These are phyloP conservation scores for Drosophila sturtevanti DNA, from an alignment of 1,140 invertebrate genomes.

Conservation along the genomic window DNA sequence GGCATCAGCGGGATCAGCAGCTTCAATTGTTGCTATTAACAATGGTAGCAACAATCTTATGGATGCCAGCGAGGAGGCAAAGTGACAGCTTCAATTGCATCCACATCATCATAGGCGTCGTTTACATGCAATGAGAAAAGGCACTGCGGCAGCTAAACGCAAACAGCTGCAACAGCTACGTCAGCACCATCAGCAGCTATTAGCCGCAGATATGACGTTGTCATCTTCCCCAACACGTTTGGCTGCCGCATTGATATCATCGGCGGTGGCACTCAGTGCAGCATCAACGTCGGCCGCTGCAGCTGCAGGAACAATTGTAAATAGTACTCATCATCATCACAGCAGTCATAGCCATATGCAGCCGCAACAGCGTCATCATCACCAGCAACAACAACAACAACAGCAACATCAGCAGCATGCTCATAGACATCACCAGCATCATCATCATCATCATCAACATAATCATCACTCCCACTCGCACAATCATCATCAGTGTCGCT, in stretches of 20 bases:
- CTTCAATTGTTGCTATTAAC: slow-evolving; percentile 27
- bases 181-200: slow-evolving; percentile 58
- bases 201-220: slow-evolving; percentile 46
- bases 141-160: slow-evolving; percentile 65
- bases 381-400: slow-evolving; percentile 16
- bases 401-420: slow-evolving; percentile 33
- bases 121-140: slow-evolving; percentile 73
- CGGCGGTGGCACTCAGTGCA: slow-evolving; percentile 67
- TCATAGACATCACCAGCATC: slow-evolving; percentile 40
- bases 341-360: slow-evolving; percentile 75
- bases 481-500: slow-evolving; percentile 76
- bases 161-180: slow-evolving; percentile 67
- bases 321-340: slow-evolving; percentile 67
- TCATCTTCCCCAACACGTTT: slow-evolving; percentile 58
- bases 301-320: slow-evolving; percentile 70
- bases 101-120: slow-evolving; percentile 74
- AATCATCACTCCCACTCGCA: slow-evolving; percentile 62
- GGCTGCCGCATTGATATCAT: slow-evolving; percentile 69
- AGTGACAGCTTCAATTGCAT: slow-evolving; percentile 81
- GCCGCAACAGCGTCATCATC: slow-evolving; percentile 43
- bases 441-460: slow-evolving; percentile 60
- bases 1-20: not conserved
- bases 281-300: slow-evolving; percentile 47
- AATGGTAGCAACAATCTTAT: slow-evolving; percentile 58
- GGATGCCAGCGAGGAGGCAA: slow-evolving; percentile 71